Evolutionary conservation across 2,888 invertebrate species (phyloP), one percentile per base, ranked within the genome.

Genomic region (Drosophila koepferae): DNA sequence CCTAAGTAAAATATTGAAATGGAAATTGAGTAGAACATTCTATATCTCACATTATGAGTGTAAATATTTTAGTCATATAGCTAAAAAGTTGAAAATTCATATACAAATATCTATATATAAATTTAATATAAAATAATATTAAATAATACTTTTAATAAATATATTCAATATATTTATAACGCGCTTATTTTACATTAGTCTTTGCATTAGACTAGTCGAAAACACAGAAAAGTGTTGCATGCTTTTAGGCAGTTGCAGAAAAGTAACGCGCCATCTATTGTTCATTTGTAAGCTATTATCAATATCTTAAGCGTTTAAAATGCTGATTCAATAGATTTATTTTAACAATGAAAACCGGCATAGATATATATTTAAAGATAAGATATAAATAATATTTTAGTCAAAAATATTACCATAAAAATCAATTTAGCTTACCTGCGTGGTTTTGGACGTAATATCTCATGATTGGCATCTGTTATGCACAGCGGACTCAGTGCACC

Each of bases 391-490:
- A 31, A 18, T 46, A 23, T 46, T 40, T 6, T 0, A 0, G 1
- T 3, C 16, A 28, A 46, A 49, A 3, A 36, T 58, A 34, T 9
- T 18, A 0, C 9, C 7, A 34, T 43, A 1, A 12, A 7, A 41
- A 3, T 18, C 38, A 28, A 18, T 55, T 5, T 5, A 4, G 10
- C 92, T 94, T 93, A 97, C 97, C 97, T 96, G 92, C 97, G 95
- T 12, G 97, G 97, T 92, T 97, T 97, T 14, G 97, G 97, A 76
- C 97, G 94, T 77, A 97, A 95, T 90, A 97, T 97, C 93, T 97
- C 97, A 93, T 97, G 97, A 86, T 96, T 96, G 83, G 96, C 95
- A 92, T 96, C 95, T 59, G 95, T 95, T 86, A 95, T 95, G 91
- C 95, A 95, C 67, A 95, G 93, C 67, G 95, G 95, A 88, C 95